A percentile compares a stretch with the other conserved stretches of the same genome.
Evolutionary conservation across 2,113 vertebrate genomes (phyloP).

Genomic region (Proterorhinus semilunaris): DNA sequence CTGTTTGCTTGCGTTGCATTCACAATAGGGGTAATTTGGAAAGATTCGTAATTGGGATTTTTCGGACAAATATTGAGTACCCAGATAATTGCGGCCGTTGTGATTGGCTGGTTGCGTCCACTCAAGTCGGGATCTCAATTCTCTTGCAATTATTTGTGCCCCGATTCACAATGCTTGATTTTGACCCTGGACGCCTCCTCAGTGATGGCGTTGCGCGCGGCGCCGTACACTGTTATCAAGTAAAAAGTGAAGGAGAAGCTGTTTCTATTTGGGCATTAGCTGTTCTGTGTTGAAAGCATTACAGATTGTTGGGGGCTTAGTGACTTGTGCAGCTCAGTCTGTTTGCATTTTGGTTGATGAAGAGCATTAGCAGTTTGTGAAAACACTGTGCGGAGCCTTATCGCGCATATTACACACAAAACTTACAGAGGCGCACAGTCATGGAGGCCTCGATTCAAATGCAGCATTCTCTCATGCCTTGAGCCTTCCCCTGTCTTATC

Average conservation of each 20-base stretch:
- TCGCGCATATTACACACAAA: not conserved
- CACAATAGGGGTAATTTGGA: too few species aligned
- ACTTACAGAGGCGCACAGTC: conserved; percentile 6
- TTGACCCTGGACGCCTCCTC: not conserved
- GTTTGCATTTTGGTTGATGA: conserved; percentile 2
- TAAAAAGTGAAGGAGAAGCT: not conserved
- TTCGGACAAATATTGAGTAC: too few species aligned
- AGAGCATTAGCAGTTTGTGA: not conserved
- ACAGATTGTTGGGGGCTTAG: not conserved
- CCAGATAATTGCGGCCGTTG: too few species aligned
- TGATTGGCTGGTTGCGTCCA: too few species aligned
- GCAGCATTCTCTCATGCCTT: conserved; percentile 7
- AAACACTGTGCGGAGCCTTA: not conserved
- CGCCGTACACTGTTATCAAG: not conserved
- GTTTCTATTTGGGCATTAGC: not conserved
- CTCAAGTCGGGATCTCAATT: too few species aligned
- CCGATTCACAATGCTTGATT: not conserved
- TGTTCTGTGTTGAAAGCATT: not conserved
- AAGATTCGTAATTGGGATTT: too few species aligned
- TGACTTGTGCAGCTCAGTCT: too few species aligned
- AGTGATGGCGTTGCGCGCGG: not conserved
- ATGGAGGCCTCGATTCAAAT: not conserved
- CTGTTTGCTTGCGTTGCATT: too few species aligned
- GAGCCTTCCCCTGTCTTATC: conserved; percentile 30
- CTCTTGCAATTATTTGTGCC: too few species aligned